Conservation (phyloP, 2,888 invertebrate genomes). For the Eupithecia tripunctaria region DNA sequence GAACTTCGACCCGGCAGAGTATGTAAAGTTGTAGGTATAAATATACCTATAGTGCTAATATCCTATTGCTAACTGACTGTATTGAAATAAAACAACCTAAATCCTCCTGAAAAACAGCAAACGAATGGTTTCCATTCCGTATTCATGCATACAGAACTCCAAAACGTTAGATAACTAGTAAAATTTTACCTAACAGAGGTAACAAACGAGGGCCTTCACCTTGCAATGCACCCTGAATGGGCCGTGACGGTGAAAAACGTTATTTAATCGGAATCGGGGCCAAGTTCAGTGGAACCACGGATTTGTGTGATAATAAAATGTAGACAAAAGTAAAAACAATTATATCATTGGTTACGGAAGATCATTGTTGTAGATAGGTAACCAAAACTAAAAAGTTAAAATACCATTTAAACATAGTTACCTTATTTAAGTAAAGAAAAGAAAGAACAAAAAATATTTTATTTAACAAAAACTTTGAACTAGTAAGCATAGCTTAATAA, state of each 20-base stretch:
- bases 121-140: not conserved
- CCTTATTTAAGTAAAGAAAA: no score
- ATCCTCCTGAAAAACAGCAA: not conserved
- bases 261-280: conserved; percentile 56
- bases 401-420: no score
- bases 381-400: no score
- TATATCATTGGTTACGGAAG: conserved; percentile 20
- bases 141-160: not conserved
- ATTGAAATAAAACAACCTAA: not conserved
- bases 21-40: no score
- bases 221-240: conserved; percentile 52
- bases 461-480: no score
- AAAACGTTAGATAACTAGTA: not conserved
- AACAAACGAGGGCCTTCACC: conserved; percentile 53
- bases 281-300: conserved; percentile 52
- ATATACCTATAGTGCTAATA: no score
- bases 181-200: not conserved
- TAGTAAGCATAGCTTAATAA: no score
- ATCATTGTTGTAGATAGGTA: not conserved
- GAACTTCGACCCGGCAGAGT: no score
- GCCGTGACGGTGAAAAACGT: conserved; percentile 55
- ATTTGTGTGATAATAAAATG: conserved; percentile 29
- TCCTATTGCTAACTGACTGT: no score
- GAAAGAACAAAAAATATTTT: no score
- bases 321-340: conserved; percentile 15